Evolutionary conservation across 2,797 vertebrate species (phyloP).

Genomic region (Bradypus variegatus): DNA sequence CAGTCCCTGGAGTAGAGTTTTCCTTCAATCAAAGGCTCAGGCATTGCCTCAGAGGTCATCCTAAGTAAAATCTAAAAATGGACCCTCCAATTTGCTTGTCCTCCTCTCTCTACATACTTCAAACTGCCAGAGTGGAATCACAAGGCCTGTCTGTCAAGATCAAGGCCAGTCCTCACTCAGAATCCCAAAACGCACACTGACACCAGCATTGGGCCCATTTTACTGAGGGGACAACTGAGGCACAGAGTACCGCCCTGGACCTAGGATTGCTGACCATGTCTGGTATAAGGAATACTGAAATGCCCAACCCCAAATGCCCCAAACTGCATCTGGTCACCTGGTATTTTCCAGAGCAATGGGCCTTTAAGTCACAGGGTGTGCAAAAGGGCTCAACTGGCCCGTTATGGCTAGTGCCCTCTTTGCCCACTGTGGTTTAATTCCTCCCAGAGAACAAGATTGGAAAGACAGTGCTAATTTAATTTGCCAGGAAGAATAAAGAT

Average conservation of each 20-base stretch:
- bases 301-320: not conserved
- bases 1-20: not conserved
- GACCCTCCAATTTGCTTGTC: not conserved
- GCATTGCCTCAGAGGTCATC: not conserved
- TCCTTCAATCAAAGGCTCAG: not conserved
- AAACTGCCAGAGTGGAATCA: not conserved
- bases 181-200: not conserved
- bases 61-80: not conserved
- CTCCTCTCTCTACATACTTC: not conserved
- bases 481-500: conserved; percentile 71
- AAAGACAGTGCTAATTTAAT: conserved; percentile 74
- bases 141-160: not conserved
- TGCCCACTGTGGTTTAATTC: conserved; percentile 49
- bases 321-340: not conserved
- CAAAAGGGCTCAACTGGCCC: conserved; percentile 2
- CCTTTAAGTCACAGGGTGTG: conserved; percentile 31
- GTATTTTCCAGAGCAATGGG: not conserved
- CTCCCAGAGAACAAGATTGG: conserved; percentile 58
- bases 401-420: conserved; percentile 30
- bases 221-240: not conserved
- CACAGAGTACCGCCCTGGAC: not conserved
- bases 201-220: not conserved
- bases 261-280: not conserved
- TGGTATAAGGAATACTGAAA: too few relatives aligned
- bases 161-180: not conserved